Percentiles rank a stretch among this genome's conserved stretches.
phyloP scores from a whole-genome alignment of 2,113 vertebrate species.

The Salvelinus namaycush region DNA sequence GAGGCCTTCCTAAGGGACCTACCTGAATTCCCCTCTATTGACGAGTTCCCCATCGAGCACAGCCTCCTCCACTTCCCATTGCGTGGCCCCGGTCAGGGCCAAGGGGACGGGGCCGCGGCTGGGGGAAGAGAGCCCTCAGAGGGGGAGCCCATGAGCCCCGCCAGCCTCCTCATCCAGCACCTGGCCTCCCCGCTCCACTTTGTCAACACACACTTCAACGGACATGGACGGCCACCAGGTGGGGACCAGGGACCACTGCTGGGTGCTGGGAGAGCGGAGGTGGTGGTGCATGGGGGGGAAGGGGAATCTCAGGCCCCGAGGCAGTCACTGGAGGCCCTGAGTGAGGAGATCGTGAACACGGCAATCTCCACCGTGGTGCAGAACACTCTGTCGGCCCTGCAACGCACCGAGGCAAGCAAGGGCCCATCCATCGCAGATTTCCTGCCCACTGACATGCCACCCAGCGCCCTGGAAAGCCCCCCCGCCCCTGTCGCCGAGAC shows the following conservation, averaged over 20 bases:
- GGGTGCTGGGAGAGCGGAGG: slow-evolving; percentile 35
- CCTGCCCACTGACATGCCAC: slow-evolving; percentile 67
- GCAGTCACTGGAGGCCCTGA: slow-evolving; percentile 79
- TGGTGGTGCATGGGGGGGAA: background rate
- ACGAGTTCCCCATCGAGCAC: slow-evolving; percentile 79
- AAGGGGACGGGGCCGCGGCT: background rate
- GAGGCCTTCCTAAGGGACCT: slow-evolving; percentile 86
- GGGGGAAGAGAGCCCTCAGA: slow-evolving; percentile 27
- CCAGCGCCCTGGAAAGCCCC: slow-evolving; percentile 35
- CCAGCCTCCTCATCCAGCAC: slow-evolving; percentile 83
- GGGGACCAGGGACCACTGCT: slow-evolving; percentile 47
- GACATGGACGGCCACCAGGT: slow-evolving; percentile 66
- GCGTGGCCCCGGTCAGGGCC: slow-evolving; percentile 30
- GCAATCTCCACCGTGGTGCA: slow-evolving; percentile 85
- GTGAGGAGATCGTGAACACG: slow-evolving; percentile 85
- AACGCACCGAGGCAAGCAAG: slow-evolving; percentile 74
- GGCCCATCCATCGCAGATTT: slow-evolving; percentile 65
- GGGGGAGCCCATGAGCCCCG: slow-evolving; percentile 60
- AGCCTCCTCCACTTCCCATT: slow-evolving; percentile 69
- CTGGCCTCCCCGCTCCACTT: slow-evolving; percentile 94
- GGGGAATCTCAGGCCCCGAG: slow-evolving; percentile 55
- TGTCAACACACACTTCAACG: slow-evolving; percentile 98
- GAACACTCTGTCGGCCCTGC: slow-evolving; percentile 84
- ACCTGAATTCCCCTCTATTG: slow-evolving; percentile 82
- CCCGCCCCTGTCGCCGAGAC: background rate